phyloP scores from a whole-genome alignment of 1,140 invertebrate species.

The Aphaenogaster floridana region DNA sequence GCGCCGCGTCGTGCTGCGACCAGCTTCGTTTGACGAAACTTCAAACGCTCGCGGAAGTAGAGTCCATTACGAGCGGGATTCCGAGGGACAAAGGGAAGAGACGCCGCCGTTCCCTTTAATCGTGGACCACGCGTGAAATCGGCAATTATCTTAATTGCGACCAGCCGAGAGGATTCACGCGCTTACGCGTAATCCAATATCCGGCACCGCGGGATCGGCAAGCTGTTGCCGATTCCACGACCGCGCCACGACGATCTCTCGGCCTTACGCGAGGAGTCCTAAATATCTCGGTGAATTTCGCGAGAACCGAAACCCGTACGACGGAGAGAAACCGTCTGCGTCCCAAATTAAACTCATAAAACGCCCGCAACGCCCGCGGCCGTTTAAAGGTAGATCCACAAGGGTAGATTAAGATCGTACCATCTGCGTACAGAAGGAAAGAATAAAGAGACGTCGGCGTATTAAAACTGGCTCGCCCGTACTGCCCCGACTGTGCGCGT shows the following conservation, averaged over 20 bases:
- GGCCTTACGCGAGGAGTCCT: slow-evolving; percentile 46
- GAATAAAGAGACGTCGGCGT: neutral
- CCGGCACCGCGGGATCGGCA: slow-evolving; percentile 44
- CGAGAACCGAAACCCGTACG: slow-evolving; percentile 72
- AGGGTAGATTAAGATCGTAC: slow-evolving; percentile 45
- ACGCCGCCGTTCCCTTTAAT: neutral
- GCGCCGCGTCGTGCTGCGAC: neutral
- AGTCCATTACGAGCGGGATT: slow-evolving; percentile 15
- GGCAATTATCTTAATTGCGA: slow-evolving; percentile 63
- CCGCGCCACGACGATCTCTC: slow-evolving; percentile 14
- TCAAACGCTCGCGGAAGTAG: neutral
- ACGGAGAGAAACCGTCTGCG: slow-evolving; percentile 62
- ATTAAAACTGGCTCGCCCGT: slow-evolving; percentile 16
- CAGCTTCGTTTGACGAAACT: slow-evolving; percentile 25
- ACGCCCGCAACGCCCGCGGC: slow-evolving; percentile 67
- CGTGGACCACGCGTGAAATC: neutral
- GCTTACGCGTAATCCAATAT: slow-evolving; percentile 9
- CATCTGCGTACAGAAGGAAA: slow-evolving; percentile 3
- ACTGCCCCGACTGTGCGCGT: neutral
- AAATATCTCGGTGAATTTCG: slow-evolving; percentile 75
- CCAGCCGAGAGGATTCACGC: slow-evolving; percentile 29
- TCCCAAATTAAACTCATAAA: slow-evolving; percentile 85
- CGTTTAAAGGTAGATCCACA: slow-evolving; percentile 48
- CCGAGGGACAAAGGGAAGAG: slow-evolving; percentile 18
- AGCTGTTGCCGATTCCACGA: slow-evolving; percentile 66